These are phyloP conservation scores for Pipra filicauda DNA, from an alignment of 2,113 vertebrate genomes.

Conservation along the genomic window DNA sequence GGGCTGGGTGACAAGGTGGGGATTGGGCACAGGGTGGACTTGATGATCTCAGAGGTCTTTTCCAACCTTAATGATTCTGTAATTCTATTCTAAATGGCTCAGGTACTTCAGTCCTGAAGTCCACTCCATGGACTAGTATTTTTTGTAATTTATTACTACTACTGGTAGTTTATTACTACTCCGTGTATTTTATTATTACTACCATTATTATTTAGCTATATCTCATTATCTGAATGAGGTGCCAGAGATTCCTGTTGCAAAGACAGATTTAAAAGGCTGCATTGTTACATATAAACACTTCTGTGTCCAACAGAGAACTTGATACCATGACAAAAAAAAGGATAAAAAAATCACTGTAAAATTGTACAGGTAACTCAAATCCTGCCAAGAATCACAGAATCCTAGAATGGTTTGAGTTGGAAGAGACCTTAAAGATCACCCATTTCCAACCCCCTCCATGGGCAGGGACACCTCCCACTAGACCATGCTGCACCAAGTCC, in stretches of 20 bases:
- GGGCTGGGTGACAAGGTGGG: not conserved
- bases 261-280: not conserved
- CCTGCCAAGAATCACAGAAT: not conserved
- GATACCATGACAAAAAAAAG: not conserved
- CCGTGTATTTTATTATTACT: not conserved
- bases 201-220: not conserved
- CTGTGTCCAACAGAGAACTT: not conserved
- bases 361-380: not conserved
- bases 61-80: fast-evolving
- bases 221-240: not conserved
- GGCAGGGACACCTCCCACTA: not conserved
- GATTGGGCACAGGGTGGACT: not conserved
- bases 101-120: not conserved
- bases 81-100: not conserved
- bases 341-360: not conserved
- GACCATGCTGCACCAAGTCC: not conserved
- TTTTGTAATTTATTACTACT: not conserved
- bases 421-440: not conserved
- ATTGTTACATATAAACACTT: not conserved
- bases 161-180: no score
- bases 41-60: fast-evolving
- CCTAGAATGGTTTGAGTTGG: not conserved
- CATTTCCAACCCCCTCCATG: not conserved
- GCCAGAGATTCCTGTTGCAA: not conserved
- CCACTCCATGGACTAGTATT: no score